Percentiles rank a stretch among this genome's conserved stretches.
These are phyloP conservation scores for Notolabrus celidotus DNA, from an alignment of 2,797 vertebrate species.

Conservation along the genomic window DNA sequence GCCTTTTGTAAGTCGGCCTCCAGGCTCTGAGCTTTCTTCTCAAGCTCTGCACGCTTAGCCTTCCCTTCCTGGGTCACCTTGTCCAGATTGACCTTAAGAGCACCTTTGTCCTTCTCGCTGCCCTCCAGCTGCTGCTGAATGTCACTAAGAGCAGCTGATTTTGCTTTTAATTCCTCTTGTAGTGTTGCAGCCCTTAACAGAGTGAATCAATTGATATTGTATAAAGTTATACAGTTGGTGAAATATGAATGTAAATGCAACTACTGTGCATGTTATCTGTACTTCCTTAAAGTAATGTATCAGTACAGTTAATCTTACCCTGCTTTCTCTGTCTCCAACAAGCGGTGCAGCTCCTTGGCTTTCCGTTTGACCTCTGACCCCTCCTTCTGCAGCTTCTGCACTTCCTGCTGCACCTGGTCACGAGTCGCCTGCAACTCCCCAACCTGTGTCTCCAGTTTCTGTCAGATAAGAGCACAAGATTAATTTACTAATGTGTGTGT, in stretches of 20 bases:
- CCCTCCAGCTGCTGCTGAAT: conserved; percentile 83
- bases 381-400: conserved; percentile 87
- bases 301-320: conserved; percentile 81
- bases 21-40: conserved; percentile 83
- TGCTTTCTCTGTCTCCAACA: conserved; percentile 89
- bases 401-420: conserved; percentile 88
- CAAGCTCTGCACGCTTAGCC: conserved; percentile 83
- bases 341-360: conserved; percentile 86
- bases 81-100: conserved; percentile 87
- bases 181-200: conserved; percentile 71
- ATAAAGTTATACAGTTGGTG: too few relatives aligned
- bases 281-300: neutral
- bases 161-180: conserved; percentile 90
- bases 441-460: conserved; percentile 93
- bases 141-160: conserved; percentile 85
- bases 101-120: conserved; percentile 84
- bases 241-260: too few relatives aligned
- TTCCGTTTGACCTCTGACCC: conserved; percentile 85
- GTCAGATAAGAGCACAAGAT: conserved; percentile 36
- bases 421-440: conserved; percentile 84
- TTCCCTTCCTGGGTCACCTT: conserved; percentile 86
- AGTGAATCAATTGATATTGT: neutral
- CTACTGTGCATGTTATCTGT: too few relatives aligned
- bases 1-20: conserved; percentile 83
- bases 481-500: neutral